These are phyloP conservation scores for Neotoma lepida DNA, from an alignment of 2,113 vertebrate genomes.

Conservation along the genomic window DNA sequence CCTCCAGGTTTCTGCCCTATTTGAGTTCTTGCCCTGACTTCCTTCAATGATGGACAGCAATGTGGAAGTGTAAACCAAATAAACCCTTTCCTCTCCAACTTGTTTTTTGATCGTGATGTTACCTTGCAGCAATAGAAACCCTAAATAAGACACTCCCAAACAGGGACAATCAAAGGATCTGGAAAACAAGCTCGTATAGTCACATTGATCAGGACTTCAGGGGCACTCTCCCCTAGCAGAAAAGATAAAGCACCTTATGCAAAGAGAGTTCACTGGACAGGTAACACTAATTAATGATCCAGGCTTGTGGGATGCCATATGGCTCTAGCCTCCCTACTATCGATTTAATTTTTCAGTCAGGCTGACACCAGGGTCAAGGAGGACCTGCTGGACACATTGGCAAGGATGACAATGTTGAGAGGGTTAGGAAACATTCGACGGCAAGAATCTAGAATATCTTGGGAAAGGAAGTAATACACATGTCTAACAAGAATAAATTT, in stretches of 20 bases:
- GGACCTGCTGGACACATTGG: background rate
- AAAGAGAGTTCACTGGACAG: background rate
- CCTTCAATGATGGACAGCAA: background rate
- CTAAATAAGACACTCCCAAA: background rate
- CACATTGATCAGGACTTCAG: background rate
- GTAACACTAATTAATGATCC: background rate
- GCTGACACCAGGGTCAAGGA: background rate
- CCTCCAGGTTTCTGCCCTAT: background rate
- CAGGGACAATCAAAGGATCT: background rate
- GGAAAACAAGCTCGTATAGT: background rate
- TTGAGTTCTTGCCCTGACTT: background rate
- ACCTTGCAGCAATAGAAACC: background rate
- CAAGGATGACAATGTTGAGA: background rate
- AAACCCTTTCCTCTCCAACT: background rate
- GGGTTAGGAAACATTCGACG: conserved; percentile 2
- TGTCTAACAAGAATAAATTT: background rate
- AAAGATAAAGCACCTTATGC: background rate
- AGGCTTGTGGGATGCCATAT: background rate
- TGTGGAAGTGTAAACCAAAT: background rate
- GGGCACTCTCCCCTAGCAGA: background rate
- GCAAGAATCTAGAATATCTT: background rate
- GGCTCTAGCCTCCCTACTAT: background rate
- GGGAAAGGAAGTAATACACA: background rate
- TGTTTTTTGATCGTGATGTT: too few species aligned
- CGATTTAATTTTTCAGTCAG: background rate